These are phyloP conservation scores for Choristoneura fumiferana DNA, from an alignment of 1,140 invertebrate species.

Conservation along the genomic window DNA sequence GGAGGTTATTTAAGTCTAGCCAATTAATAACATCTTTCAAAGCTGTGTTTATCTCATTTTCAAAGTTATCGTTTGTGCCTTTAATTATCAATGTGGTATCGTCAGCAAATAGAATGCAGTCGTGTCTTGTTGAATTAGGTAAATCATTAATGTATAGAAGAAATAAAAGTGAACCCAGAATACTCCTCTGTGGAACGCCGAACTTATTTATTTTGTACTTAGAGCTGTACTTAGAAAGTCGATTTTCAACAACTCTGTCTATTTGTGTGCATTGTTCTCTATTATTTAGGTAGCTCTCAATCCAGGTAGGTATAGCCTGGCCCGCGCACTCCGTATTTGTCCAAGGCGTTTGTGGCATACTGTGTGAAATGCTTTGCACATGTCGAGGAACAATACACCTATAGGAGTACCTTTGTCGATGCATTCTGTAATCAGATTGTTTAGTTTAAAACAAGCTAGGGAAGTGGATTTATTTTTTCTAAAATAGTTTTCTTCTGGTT, in stretches of 20 bases:
- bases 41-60: neutral
- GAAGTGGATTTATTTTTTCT: conserved; percentile 13
- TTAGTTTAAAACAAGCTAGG: neutral
- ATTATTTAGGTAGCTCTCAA: neutral
- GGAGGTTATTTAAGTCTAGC: conserved; percentile 2
- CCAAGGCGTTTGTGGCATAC: conserved; percentile 5
- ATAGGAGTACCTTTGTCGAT: neutral
- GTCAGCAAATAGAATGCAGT: conserved; percentile 18
- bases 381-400: neutral
- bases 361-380: conserved; percentile 6
- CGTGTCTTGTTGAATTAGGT: neutral
- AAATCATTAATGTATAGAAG: conserved; percentile 16
- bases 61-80: conserved; percentile 4
- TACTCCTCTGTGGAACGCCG: conserved; percentile 17
- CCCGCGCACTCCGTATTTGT: conserved; percentile 6
- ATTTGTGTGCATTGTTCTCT: conserved; percentile 10
- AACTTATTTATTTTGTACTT: conserved; percentile 8
- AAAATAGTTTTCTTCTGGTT: neutral
- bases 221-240: neutral
- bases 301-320: neutral
- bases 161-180: conserved; percentile 16
- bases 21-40: conserved; percentile 1
- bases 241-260: neutral
- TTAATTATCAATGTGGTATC: conserved; percentile 8
- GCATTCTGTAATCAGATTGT: neutral